A percentile compares a stretch with the other conserved stretches of the same genome.
Conservation (phyloP, 2,797 vertebrate genomes). For the Remorina albescens region DNA sequence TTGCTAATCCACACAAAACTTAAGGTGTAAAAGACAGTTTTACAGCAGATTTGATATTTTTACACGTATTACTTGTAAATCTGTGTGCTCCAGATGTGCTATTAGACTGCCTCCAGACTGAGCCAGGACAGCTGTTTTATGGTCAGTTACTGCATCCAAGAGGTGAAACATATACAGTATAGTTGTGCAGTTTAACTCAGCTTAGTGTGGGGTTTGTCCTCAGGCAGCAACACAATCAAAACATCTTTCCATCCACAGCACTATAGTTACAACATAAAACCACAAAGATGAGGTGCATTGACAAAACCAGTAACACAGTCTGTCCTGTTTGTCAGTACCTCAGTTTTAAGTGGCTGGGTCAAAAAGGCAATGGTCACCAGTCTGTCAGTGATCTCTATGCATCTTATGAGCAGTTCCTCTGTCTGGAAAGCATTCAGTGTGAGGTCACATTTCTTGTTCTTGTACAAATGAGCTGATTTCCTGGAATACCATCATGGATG, state of each 20-base stretch:
- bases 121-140: background rate
- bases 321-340: slow-evolving; percentile 30
- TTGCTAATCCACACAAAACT: background rate
- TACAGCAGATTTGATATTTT: too few relatives aligned
- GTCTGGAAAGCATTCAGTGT: slow-evolving; percentile 37
- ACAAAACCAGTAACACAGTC: slow-evolving; percentile 19
- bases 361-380: slow-evolving; percentile 76
- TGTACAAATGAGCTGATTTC: slow-evolving; percentile 22
- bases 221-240: slow-evolving; percentile 18
- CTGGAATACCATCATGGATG: slow-evolving; percentile 10
- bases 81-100: background rate
- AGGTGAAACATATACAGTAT: slow-evolving; percentile 33
- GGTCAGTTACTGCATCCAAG: slow-evolving; percentile 41
- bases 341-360: slow-evolving; percentile 73
- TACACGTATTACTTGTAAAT: background rate
- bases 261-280: slow-evolving; percentile 45
- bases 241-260: slow-evolving; percentile 22
- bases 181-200: slow-evolving; percentile 2
- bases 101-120: background rate
- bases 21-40: background rate
- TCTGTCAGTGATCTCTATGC: slow-evolving; percentile 51
- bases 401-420: slow-evolving; percentile 48
- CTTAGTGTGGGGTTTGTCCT: slow-evolving; percentile 17
- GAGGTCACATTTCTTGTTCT: slow-evolving; percentile 26
- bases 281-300: slow-evolving; percentile 26